A percentile compares a stretch with the other conserved stretches of the same genome.
Evolutionary conservation across 2,113 vertebrate species (phyloP).

Genomic region (Alethe castanea): DNA sequence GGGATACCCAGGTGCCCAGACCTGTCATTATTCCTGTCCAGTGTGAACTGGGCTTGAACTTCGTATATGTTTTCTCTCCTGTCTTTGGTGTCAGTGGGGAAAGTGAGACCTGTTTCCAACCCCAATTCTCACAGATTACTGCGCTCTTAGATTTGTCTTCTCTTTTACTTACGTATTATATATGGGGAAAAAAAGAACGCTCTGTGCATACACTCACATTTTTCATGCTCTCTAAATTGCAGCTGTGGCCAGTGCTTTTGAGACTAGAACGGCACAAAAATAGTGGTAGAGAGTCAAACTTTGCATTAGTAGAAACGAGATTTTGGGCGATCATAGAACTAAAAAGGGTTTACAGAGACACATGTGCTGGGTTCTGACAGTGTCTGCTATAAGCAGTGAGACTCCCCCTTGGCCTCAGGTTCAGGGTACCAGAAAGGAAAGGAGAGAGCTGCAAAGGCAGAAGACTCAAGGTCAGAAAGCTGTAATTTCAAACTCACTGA

Average conservation of each 20-base stretch:
- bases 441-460: background rate
- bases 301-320: background rate
- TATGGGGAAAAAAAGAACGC: background rate
- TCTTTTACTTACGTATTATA: background rate
- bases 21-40: background rate
- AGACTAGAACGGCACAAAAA: background rate
- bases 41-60: background rate
- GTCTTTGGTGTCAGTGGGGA: background rate
- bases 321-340: background rate
- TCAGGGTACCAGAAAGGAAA: background rate
- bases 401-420: background rate
- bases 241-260: background rate
- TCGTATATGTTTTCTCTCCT: background rate
- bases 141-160: background rate
- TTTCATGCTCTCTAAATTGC: background rate
- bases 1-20: background rate
- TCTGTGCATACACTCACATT: rapidly evolving
- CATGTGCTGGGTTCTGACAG: background rate
- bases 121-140: background rate
- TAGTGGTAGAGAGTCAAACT: background rate
- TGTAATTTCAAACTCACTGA: background rate
- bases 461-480: background rate
- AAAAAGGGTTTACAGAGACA: background rate
- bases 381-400: background rate
- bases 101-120: background rate